phyloP scores from a whole-genome alignment of 2,888 invertebrate genomes.

The Sarcophaga carnaria region DNA sequence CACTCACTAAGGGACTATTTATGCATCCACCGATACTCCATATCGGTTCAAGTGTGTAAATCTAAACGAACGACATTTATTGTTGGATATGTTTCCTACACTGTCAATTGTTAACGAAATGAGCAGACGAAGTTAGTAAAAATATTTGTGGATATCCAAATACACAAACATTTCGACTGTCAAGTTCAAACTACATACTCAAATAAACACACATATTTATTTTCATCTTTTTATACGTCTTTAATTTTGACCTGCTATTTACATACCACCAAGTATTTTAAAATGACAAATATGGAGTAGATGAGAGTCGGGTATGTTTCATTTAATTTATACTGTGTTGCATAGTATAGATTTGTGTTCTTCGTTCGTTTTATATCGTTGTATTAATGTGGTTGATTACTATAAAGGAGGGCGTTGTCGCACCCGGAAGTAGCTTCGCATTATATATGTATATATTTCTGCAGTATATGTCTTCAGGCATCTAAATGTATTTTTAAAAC shows the following conservation, averaged over 20 bases:
- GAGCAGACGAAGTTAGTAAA: conserved; percentile 44
- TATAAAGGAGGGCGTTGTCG: conserved; percentile 68
- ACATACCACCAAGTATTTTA: conserved; percentile 26
- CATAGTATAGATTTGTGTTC: neutral
- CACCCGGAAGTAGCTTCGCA: conserved; percentile 63
- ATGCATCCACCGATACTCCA: conserved; percentile 13
- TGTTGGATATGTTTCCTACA: too few relatives aligned
- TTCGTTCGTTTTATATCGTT: conserved; percentile 43
- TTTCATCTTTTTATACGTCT: too few relatives aligned
- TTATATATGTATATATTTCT: neutral
- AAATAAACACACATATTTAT: too few relatives aligned
- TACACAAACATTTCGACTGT: neutral
- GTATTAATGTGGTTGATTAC: conserved; percentile 59
- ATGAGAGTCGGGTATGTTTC: conserved; percentile 57
- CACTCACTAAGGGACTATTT: conserved; percentile 7
- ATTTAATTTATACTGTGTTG: conserved; percentile 11
- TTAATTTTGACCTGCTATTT: conserved; percentile 52
- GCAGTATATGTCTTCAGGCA: too few relatives aligned
- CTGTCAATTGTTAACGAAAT: conserved; percentile 33
- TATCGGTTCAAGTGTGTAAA: too few relatives aligned
- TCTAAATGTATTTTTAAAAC: too few relatives aligned
- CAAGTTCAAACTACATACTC: too few relatives aligned
- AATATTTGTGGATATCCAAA: neutral
- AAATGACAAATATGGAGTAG: conserved; percentile 57
- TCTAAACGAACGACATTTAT: too few relatives aligned